Base-by-base conservation (phyloP, 2,113 vertebrate species). In the Tyrannus savana region DNA sequence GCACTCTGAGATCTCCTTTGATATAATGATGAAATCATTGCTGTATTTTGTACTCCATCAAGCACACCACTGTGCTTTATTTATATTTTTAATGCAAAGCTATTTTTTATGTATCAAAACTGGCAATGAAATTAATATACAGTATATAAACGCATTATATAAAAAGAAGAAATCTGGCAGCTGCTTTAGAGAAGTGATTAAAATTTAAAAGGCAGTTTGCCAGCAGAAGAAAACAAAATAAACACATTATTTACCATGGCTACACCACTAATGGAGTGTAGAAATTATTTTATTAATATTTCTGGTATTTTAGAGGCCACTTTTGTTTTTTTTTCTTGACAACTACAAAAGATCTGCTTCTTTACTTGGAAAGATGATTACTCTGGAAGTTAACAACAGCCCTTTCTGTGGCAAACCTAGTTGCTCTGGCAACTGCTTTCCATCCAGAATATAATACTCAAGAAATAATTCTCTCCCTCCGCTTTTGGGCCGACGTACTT, bases 241-340 rank as follows among this genome's bases (percentile, higher is more conserved):
- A 97, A 96, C 90, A 92, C 89, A 95, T 97, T 94, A 96, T 96
- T 96, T 97, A 87, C 93, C 90, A 95, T 95, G 85, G 66, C 79
- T 95, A 90, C 89, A 76, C 84, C 90, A 55, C 67, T 96, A 96
- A 93, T 93, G 78, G 91, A 94, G 87, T 80, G 71, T 96, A 90
- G 74, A 96, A 94, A 95, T 95, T 71, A 92, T 91, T 97, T 94
- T 93, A 95, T 95, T 94, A 95, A 93, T 75, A 68, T 30, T 94
- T 96, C 80, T 92, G 28, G 30, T 94, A 73, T 90, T 93, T 93
- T 35, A 68, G 75, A 89, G 53, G 10, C 18, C 49, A 58, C 10
- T 24, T 53, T 79, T 67, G 25, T 15, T 23, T 41, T 78, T 44
- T 75, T 63, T 86, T 30, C 3, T 4, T 84, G 84, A 87, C 67